Conservation (phyloP, 2,797 vertebrate genomes). For the Enteromius viviparus region DNA sequence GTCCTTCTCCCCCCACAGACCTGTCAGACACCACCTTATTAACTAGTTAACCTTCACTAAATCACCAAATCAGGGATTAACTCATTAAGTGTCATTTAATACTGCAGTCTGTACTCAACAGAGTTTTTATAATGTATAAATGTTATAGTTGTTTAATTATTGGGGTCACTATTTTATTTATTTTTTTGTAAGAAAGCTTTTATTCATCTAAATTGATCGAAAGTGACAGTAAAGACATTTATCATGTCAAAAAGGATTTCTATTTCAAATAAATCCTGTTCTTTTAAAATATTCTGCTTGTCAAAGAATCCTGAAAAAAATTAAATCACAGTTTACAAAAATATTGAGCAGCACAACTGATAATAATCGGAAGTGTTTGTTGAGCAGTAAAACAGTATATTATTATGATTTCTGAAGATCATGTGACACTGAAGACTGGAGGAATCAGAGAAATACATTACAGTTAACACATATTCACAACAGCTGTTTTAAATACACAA, state of each 20-base stretch:
- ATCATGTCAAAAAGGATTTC: background rate
- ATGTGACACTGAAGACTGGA: too few relatives aligned
- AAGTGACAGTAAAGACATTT: background rate
- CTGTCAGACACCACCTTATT: background rate
- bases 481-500: background rate
- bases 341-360: background rate
- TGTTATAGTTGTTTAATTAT: background rate
- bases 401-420: too few relatives aligned
- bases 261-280: too few relatives aligned
- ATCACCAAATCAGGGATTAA: background rate
- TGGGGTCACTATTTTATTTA: too few relatives aligned
- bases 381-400: background rate
- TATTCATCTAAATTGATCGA: background rate
- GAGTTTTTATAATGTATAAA: background rate
- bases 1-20: background rate
- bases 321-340: background rate
- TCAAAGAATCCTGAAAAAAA: background rate
- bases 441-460: background rate
- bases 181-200: background rate
- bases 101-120: background rate
- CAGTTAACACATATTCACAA: background rate
- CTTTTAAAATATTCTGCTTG: background rate
- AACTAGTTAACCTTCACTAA: constrained; percentile 9
- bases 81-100: background rate
- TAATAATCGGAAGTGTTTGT: background rate